Evolutionary conservation across 2,113 vertebrate genomes (phyloP).

Genomic region (Python bivittatus): DNA sequence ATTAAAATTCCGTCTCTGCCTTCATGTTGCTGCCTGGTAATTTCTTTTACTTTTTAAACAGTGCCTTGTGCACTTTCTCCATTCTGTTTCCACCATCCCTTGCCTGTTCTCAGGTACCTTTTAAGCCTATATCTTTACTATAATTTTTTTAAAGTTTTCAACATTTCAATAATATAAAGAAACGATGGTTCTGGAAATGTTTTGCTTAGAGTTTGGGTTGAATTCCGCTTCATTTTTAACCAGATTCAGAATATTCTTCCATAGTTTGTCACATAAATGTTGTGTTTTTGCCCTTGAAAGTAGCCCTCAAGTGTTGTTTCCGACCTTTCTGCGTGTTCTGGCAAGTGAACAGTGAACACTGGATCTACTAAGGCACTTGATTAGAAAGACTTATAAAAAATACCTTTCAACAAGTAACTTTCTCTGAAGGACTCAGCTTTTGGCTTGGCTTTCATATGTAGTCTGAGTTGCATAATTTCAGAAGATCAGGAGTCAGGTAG

Average conservation of each 20-base stretch:
- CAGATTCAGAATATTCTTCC: not conserved
- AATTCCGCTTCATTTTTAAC: not conserved
- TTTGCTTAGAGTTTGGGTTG: not conserved
- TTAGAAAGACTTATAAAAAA: slow-evolving; percentile 1
- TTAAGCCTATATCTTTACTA: not conserved
- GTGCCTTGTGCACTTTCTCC: not conserved
- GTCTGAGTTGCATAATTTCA: slow-evolving; percentile 36
- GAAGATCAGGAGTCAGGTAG: not conserved
- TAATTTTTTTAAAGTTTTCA: not conserved
- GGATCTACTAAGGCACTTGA: not conserved
- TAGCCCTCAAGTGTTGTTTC: not conserved
- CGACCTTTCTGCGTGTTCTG: not conserved
- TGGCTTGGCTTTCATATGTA: slow-evolving; percentile 15
- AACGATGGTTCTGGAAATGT: not conserved
- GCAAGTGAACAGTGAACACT: slow-evolving; percentile 1
- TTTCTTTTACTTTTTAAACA: not conserved
- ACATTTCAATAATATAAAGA: not conserved
- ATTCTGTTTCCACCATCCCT: not conserved
- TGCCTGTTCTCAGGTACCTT: not conserved
- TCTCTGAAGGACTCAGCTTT: slow-evolving; percentile 28
- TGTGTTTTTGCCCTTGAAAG: not conserved
- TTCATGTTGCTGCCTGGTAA: not conserved
- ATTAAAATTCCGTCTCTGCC: not conserved
- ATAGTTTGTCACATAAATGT: not conserved
- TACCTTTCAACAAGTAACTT: not conserved